Evolutionary conservation across 92 coral and sea anemone genomes (phyloP).

Genomic region (Ricordea florida): DNA sequence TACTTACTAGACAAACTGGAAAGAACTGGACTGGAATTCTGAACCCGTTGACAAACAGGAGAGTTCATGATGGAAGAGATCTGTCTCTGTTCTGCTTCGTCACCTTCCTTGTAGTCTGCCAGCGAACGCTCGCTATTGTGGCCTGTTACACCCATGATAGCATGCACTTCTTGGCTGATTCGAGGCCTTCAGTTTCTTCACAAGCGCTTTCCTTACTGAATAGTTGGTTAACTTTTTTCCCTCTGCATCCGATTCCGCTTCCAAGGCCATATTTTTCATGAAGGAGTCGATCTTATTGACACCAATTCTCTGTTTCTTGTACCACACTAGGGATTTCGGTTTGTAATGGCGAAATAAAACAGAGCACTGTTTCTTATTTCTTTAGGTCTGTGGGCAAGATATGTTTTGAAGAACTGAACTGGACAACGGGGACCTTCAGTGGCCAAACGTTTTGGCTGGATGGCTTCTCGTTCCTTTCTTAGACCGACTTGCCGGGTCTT

Average conservation of each 20-base stretch:
- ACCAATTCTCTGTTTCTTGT: too few species aligned
- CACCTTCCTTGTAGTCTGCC: too few species aligned
- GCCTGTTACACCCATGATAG: constrained; percentile 6
- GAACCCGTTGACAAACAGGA: neutral
- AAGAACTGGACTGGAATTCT: constrained; percentile 4
- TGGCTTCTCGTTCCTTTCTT: too few species aligned
- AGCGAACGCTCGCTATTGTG: neutral
- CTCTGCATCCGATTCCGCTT: constrained; percentile 1
- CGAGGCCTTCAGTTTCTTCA: constrained; percentile 1
- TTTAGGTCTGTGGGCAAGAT: too few species aligned
- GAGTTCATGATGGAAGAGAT: constrained; percentile 7
- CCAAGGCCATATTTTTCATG: constrained; percentile 8
- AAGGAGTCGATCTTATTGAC: constrained; percentile 9
- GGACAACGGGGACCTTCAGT: too few species aligned
- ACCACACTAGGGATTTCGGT: too few species aligned
- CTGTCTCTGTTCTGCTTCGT: constrained; percentile 12
- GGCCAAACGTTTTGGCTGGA: too few species aligned
- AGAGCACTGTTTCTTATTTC: too few species aligned
- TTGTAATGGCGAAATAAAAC: too few species aligned
- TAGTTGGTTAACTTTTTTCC: too few species aligned
- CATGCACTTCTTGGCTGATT: constrained; percentile 20
- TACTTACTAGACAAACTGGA: neutral
- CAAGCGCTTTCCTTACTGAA: neutral
- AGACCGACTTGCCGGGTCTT: too few species aligned
- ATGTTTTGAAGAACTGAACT: too few species aligned